Evolutionary conservation across 2,113 vertebrate genomes (phyloP).

Genomic region (Podarcis raffonei): DNA sequence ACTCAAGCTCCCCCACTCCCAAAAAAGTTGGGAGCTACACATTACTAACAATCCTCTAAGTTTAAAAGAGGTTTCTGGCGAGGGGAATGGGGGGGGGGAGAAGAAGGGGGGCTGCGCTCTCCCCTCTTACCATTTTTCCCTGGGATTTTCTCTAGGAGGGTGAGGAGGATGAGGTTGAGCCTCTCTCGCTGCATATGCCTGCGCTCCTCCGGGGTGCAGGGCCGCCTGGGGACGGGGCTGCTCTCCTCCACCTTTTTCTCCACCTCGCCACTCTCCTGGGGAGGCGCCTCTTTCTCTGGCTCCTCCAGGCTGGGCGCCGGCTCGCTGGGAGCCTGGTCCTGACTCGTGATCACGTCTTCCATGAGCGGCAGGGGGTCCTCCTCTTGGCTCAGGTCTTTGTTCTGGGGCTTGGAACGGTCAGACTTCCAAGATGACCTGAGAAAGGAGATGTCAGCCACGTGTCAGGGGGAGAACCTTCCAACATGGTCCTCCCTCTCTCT

Average conservation of each 20-base stretch:
- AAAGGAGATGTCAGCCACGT: not conserved
- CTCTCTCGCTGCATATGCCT: conserved; percentile 89
- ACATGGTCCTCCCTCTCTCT: not conserved
- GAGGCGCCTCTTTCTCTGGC: conserved; percentile 73
- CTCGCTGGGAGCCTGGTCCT: conserved; percentile 67
- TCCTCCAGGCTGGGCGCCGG: conserved; percentile 69
- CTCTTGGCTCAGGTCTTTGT: conserved; percentile 73
- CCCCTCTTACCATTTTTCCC: conserved; percentile 91
- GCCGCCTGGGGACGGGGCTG: conserved; percentile 38
- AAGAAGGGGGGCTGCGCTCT: not conserved
- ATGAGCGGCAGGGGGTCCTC: conserved; percentile 78
- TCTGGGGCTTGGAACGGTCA: conserved; percentile 84
- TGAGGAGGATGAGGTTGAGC: conserved; percentile 94
- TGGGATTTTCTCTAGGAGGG: conserved; percentile 92
- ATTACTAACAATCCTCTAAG: no score
- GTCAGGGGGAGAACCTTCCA: not conserved
- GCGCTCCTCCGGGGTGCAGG: conserved; percentile 79
- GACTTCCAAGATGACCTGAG: conserved; percentile 93
- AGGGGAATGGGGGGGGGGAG: not conserved
- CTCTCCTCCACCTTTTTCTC: conserved; percentile 65
- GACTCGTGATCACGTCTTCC: conserved; percentile 77
- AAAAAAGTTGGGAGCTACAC: not conserved
- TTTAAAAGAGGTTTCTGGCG: not conserved
- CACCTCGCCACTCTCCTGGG: conserved; percentile 66
- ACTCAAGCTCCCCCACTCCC: not conserved